Percentiles rank a stretch among this genome's conserved stretches.
phyloP scores from a whole-genome alignment of 2,888 invertebrate species.

The Ophion ellenae region DNA sequence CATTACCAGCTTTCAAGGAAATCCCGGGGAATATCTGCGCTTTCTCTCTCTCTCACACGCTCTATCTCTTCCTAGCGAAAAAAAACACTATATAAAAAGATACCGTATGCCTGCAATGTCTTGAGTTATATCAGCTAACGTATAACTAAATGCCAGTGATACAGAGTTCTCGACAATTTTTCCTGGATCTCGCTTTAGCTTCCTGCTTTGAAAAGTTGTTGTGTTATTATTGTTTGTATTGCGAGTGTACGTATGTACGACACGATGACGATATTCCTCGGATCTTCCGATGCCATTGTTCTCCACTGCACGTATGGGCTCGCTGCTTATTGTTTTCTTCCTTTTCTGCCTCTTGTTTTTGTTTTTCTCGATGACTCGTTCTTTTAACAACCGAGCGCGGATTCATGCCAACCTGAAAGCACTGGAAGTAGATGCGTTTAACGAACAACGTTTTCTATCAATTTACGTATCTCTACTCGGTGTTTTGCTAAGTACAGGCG shows the following conservation, averaged over 20 bases:
- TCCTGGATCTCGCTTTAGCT: conserved; percentile 21
- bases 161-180: conserved; percentile 12
- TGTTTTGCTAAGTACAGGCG: conserved; percentile 30
- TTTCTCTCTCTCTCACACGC: conserved; percentile 2
- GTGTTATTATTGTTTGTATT: conserved; percentile 32
- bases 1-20: conserved; percentile 59
- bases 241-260: not conserved
- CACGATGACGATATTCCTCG: conserved; percentile 33
- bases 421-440: conserved; percentile 19
- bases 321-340: conserved; percentile 17
- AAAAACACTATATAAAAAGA: not conserved
- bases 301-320: conserved; percentile 35
- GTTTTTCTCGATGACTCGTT: conserved; percentile 57
- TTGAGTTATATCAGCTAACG: conserved; percentile 42
- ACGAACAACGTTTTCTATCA: conserved; percentile 42
- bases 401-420: conserved; percentile 5
- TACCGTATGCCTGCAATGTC: not conserved
- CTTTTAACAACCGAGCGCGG: conserved; percentile 50
- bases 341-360: conserved; percentile 10
- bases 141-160: conserved; percentile 36
- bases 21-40: conserved; percentile 53
- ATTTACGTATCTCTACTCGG: conserved; percentile 34
- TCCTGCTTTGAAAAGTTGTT: conserved; percentile 34
- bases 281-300: conserved; percentile 60
- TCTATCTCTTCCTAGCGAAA: not conserved